Evolutionary conservation across 2,113 vertebrate species (phyloP), one percentile per base, ranked within the genome.

Genomic region (Percina caprodes): DNA sequence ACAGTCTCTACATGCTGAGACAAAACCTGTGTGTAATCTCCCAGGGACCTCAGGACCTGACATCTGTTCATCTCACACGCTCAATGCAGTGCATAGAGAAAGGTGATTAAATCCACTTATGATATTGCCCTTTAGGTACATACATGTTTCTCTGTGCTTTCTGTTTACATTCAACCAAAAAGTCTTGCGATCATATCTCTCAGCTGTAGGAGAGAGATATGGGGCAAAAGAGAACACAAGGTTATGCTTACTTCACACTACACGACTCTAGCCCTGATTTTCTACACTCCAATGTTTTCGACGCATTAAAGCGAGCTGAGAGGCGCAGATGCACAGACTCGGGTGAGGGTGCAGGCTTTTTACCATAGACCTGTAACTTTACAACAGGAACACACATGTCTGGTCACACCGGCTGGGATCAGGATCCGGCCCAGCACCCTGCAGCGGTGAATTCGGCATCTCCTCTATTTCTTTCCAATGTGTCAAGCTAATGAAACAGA

Each of bases 1-100:
- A 54, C 65, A 51, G 54, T 61, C 82, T 77, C 59, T 82, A 71
- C 91, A 69, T 88, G 88, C 87, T 83, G 87, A 89, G 86, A 86
- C 91, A 86, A 65, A 80, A 84, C 87, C 83, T 80, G 75, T 59
- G 39, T 88, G 81, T 76, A 66, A 85, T 81, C 62, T 69, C 23
- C 42, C 62, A 54, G 61, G 70, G 58, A 77, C 66, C 33, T 91
- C 74, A 67, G 75, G 68, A 79, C 77, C 68, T 73, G 84, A 79
- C 82, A 86, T 87, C 79, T 83, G 62, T 59, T 77, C 74, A 68
- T 89, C 80, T 86, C 78, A 69, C 62, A 68, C 60, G 51, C 48
- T 75, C 13, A 35, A 74, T 79, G 74, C 77, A 58, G 71, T n/a
- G 76, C 84, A 79, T 75, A 67, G 82, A 80, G 80, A 45, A 35